Conservation (phyloP, 37 sponge, comb jelly and placozoan species). For the Petrosia ficiformis region DNA sequence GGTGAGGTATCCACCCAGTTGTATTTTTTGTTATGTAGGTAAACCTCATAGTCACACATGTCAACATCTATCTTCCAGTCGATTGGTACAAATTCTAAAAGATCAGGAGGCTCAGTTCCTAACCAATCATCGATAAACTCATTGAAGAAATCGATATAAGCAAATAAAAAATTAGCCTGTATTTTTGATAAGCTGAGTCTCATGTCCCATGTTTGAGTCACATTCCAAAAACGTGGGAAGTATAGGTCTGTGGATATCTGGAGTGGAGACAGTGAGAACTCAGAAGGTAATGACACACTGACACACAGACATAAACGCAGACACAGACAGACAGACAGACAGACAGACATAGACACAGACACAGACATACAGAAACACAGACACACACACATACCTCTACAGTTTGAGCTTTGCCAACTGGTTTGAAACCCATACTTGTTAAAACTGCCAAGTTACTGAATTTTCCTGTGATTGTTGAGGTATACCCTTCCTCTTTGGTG, state of each 20-base stretch:
- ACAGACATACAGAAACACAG: too few species aligned
- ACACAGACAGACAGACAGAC: too few species aligned
- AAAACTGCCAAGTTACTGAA: constrained; percentile 6
- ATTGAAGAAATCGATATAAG: constrained; percentile 78
- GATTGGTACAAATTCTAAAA: constrained; percentile 66
- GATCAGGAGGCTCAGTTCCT: constrained; percentile 53
- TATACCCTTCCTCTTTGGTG: constrained; percentile 38
- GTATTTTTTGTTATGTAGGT: constrained; percentile 65
- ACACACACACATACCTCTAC: constrained; percentile 40
- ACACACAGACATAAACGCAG: too few species aligned
- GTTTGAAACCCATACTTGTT: constrained; percentile 30
- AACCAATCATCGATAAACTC: constrained; percentile 80
- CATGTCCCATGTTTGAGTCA: constrained; percentile 76
- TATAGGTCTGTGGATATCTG: constrained; percentile 33
- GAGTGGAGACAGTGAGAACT: constrained; percentile 8
- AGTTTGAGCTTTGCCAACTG: constrained; percentile 20
- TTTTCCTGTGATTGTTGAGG: constrained; percentile 25
- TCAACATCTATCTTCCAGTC: constrained; percentile 60
- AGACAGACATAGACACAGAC: too few species aligned
- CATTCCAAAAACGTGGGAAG: constrained; percentile 83
- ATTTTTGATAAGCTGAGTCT: constrained; percentile 30
- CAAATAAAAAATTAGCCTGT: constrained; percentile 57
- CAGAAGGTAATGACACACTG: not conserved
- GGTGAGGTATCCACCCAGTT: constrained; percentile 87
- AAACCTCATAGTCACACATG: constrained; percentile 69